These are phyloP conservation scores for Yponomeuta sedellus DNA, from an alignment of 2,888 invertebrate genomes.

Conservation along the genomic window DNA sequence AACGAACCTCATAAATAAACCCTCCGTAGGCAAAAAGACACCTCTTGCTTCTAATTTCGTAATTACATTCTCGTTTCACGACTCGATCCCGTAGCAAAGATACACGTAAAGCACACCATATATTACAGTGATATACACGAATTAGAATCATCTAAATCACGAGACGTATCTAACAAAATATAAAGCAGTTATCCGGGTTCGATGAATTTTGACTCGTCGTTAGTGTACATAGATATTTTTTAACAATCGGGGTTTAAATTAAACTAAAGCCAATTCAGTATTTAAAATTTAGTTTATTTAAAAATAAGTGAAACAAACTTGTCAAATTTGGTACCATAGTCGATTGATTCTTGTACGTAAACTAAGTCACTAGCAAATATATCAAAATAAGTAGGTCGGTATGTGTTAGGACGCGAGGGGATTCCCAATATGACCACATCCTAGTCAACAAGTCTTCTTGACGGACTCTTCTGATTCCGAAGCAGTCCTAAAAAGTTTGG, in stretches of 20 bases:
- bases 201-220: background rate
- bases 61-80: background rate
- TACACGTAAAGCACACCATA: background rate
- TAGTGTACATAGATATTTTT: background rate
- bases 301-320: constrained; percentile 13
- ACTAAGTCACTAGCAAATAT: background rate
- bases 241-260: background rate
- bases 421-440: background rate
- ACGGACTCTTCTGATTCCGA: background rate
- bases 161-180: too few species aligned
- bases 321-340: background rate
- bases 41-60: background rate
- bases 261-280: constrained; percentile 15
- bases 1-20: background rate
- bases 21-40: too few species aligned
- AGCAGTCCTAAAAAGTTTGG: background rate
- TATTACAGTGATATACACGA: too few species aligned
- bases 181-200: background rate
- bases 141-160: background rate
- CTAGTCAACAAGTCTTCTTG: background rate
- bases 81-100: background rate
- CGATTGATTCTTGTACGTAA: background rate
- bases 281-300: constrained; percentile 12
- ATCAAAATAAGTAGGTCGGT: constrained; percentile 3
- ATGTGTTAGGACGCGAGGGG: background rate